These are phyloP conservation scores for Lissonota sp. DNA, from an alignment of 2,888 invertebrate species.

Conservation along the genomic window DNA sequence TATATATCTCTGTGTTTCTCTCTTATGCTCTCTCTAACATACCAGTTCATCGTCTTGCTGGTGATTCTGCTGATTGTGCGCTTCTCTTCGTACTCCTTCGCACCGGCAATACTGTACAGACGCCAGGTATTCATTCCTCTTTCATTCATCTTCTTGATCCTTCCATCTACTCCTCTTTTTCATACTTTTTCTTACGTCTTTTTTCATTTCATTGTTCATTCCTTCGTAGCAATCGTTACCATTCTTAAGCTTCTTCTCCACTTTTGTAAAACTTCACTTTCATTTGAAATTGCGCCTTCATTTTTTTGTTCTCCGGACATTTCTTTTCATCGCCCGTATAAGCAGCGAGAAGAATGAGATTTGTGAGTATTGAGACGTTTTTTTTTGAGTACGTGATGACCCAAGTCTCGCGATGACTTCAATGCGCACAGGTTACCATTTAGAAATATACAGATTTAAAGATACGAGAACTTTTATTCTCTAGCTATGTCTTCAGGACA, in stretches of 20 bases:
- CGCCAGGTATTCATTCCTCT: constrained; percentile 50
- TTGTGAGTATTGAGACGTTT: too few species aligned
- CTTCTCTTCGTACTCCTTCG: constrained; percentile 33
- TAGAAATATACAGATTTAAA: too few species aligned
- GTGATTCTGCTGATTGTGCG: constrained; percentile 55
- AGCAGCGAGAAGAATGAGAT: too few species aligned
- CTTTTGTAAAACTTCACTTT: constrained; percentile 30
- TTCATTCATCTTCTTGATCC: constrained; percentile 44
- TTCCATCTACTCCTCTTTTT: constrained; percentile 18
- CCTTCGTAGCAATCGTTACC: constrained; percentile 37
- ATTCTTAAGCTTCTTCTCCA: constrained; percentile 37
- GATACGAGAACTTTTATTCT: too few species aligned
- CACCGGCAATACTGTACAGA: constrained; percentile 29
- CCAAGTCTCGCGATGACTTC: too few species aligned
- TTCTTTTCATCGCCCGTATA: too few species aligned
- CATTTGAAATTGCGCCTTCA: constrained; percentile 19
- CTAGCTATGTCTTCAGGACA: too few species aligned
- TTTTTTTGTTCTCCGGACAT: constrained; percentile 9
- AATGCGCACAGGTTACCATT: too few species aligned
- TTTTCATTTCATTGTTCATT: constrained; percentile 28
- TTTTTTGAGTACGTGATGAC: too few species aligned
- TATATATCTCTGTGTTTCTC: too few species aligned
- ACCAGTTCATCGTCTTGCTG: constrained; percentile 13
- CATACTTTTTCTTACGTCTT: constrained; percentile 21
- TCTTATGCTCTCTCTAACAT: constrained; percentile 5